A percentile compares a stretch with the other conserved stretches of the same genome.
Evolutionary conservation across 2,888 invertebrate genomes (phyloP).

Genomic region (Nudaria mundana): DNA sequence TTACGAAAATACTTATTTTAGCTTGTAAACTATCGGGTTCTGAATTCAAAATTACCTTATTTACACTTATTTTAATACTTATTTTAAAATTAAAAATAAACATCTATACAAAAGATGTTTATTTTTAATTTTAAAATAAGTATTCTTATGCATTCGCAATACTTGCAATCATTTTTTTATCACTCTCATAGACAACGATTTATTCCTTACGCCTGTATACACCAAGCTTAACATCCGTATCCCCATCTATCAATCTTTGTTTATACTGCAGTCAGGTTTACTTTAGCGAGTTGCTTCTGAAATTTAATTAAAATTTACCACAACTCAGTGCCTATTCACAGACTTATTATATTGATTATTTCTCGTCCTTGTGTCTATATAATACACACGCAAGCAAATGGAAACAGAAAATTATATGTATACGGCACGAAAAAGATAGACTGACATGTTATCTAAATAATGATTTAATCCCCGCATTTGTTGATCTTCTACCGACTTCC

Average conservation of each 20-base stretch:
- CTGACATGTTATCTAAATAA: neutral
- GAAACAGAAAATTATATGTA: neutral
- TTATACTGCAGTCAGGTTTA: slow-evolving; percentile 14
- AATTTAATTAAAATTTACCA: slow-evolving; percentile 27
- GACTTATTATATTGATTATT: slow-evolving; percentile 1
- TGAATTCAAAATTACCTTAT: too few relatives aligned
- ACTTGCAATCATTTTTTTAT: too few relatives aligned
- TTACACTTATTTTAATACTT: too few relatives aligned
- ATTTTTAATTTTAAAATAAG: too few relatives aligned
- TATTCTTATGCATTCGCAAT: too few relatives aligned
- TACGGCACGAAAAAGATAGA: neutral
- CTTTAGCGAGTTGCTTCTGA: slow-evolving; percentile 4
- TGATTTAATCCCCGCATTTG: too few relatives aligned
- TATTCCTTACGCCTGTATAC: neutral
- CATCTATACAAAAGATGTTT: too few relatives aligned
- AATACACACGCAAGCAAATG: neutral
- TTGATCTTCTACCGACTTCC: too few relatives aligned
- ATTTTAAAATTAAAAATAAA: too few relatives aligned
- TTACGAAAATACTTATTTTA: too few relatives aligned
- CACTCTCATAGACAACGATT: too few relatives aligned
- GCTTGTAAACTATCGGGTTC: too few relatives aligned
- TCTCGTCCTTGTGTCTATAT: neutral
- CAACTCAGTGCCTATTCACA: slow-evolving; percentile 5
- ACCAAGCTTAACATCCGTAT: slow-evolving; percentile 2
- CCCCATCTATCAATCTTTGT: slow-evolving; percentile 18